Conservation (phyloP, 2,888 invertebrate genomes). For the Rambutsinella grinnellia region DNA sequence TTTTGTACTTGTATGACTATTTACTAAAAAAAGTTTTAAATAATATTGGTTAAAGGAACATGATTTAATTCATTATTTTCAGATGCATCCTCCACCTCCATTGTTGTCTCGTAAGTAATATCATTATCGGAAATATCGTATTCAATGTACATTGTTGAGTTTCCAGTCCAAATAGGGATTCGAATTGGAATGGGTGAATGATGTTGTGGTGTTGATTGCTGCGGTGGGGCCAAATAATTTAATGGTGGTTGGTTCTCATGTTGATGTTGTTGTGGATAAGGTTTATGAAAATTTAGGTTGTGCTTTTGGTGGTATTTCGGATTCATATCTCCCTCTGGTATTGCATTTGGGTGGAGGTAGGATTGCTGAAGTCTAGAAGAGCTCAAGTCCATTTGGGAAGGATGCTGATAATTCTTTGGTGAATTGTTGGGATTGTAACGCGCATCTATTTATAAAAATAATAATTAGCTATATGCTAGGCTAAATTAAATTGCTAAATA, state of each 20-base stretch:
- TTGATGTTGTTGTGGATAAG: not conserved
- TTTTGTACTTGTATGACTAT: too few species aligned
- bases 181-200: not conserved
- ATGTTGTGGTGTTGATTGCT: not conserved
- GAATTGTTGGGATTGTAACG: not conserved
- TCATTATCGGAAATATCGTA: conserved; percentile 37
- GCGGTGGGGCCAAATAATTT: too few species aligned
- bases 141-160: conserved; percentile 31
- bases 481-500: too few species aligned
- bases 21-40: too few species aligned
- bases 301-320: not conserved
- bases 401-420: not conserved
- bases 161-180: not conserved
- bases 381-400: not conserved
- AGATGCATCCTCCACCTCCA: conserved; percentile 34
- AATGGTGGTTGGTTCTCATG: conserved; percentile 7
- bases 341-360: too few species aligned
- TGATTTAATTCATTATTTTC: too few species aligned
- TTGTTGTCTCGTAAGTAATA: conserved; percentile 34
- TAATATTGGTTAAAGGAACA: too few species aligned
- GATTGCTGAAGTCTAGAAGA: too few species aligned
- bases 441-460: too few species aligned
- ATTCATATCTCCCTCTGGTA: too few species aligned
- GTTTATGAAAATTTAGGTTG: not conserved
- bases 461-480: too few species aligned